These are phyloP conservation scores for Selene dorsalis DNA, from an alignment of 2,797 vertebrate species.

Conservation along the genomic window DNA sequence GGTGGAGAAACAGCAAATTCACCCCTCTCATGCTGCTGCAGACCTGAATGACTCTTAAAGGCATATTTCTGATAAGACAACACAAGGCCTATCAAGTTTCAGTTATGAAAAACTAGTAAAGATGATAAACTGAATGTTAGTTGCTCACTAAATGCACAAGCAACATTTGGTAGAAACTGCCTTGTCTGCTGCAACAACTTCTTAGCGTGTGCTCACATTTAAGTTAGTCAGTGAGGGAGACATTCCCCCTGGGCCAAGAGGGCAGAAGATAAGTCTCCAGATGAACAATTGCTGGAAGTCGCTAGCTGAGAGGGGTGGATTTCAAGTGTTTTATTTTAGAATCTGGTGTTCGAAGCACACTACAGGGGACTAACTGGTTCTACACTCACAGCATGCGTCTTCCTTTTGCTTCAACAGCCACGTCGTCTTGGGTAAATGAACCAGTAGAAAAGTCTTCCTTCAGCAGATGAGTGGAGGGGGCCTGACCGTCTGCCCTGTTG, in stretches of 20 bases:
- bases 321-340: slow-evolving; percentile 82
- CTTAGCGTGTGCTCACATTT: slow-evolving; percentile 43
- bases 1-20: background rate
- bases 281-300: slow-evolving; percentile 87
- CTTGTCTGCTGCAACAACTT: slow-evolving; percentile 3
- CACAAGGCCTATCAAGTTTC: background rate
- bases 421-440: slow-evolving; percentile 65
- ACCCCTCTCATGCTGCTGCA: background rate
- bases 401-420: slow-evolving; percentile 68
- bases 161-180: slow-evolving; percentile 16
- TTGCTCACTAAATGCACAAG: background rate
- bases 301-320: slow-evolving; percentile 73
- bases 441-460: slow-evolving; percentile 55
- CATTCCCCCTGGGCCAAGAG: slow-evolving; percentile 68
- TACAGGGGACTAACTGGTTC: slow-evolving; percentile 65
- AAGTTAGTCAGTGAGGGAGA: slow-evolving; percentile 59
- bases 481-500: slow-evolving; percentile 36
- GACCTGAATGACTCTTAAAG: background rate
- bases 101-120: background rate
- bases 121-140: background rate
- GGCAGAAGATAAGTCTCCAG: slow-evolving; percentile 78
- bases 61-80: background rate
- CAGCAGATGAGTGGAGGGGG: slow-evolving; percentile 9
- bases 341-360: slow-evolving; percentile 74
- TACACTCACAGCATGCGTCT: slow-evolving; percentile 73